Percentiles rank a stretch among this genome's conserved stretches.
Conservation (phyloP, 2,888 invertebrate species). For the Caenorhabditis virilis region DNA sequence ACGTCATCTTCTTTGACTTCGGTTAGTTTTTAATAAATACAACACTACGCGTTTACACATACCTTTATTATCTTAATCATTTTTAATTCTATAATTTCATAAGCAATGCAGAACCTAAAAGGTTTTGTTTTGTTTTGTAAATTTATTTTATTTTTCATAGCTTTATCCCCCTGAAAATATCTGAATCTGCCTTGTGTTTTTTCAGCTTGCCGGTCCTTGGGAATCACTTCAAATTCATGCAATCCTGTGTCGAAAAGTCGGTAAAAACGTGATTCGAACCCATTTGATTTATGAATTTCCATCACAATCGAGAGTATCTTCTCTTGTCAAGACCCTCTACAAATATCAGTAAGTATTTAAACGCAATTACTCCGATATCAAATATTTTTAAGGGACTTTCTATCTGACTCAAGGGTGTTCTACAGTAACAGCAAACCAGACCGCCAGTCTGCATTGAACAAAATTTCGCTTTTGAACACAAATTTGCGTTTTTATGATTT, state of each 20-base stretch:
- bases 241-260: not conserved
- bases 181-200: not conserved
- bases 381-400: not conserved
- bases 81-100: too few species aligned
- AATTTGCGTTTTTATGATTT: conserved; percentile 9
- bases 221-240: conserved; percentile 4
- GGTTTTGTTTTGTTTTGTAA: too few species aligned
- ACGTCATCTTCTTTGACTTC: not conserved
- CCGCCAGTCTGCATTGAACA: not conserved
- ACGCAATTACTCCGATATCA: not conserved
- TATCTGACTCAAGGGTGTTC: not conserved
- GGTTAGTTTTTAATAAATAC: not conserved
- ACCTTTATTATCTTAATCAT: too few species aligned
- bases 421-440: not conserved
- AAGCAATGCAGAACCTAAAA: too few species aligned
- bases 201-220: not conserved
- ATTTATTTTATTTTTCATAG: not conserved
- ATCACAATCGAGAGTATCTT: not conserved
- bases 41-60: too few species aligned
- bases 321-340: not conserved
- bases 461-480: conserved; percentile 1
- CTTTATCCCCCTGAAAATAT: not conserved
- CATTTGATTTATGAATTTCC: conserved; percentile 4
- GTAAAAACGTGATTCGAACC: conserved; percentile 1
- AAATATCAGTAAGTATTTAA: not conserved